Percentiles rank a stretch among this genome's conserved stretches.
These are phyloP conservation scores for Pithys albifrons DNA, from an alignment of 2,113 vertebrate genomes.

Conservation along the genomic window DNA sequence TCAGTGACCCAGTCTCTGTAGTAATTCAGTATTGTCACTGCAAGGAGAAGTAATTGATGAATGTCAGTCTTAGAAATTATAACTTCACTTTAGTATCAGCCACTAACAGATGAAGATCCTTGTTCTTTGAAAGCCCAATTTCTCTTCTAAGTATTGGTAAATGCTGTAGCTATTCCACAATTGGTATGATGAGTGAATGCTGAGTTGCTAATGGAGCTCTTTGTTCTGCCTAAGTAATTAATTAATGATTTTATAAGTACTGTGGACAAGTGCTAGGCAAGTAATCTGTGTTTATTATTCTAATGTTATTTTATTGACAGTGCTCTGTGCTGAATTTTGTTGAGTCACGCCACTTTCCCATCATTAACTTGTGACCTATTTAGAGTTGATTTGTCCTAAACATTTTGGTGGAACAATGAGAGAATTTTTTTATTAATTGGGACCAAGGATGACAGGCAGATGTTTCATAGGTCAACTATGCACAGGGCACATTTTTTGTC, in stretches of 20 bases:
- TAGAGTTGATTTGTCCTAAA: neutral
- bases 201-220: neutral
- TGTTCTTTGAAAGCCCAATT: neutral
- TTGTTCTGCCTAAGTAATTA: slow-evolving; percentile 6
- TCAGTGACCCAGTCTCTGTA: neutral
- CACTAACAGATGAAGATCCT: neutral
- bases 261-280: neutral
- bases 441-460: neutral
- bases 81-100: neutral
- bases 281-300: neutral
- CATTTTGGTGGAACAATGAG: neutral
- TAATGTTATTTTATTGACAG: neutral
- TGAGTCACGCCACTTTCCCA: neutral
- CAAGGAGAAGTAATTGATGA: neutral
- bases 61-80: neutral
- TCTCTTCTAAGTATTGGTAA: neutral
- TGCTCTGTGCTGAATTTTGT: neutral
- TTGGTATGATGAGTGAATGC: neutral
- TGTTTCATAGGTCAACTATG: neutral
- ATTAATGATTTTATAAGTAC: neutral
- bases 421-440: neutral
- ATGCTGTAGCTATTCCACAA: neutral
- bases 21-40: neutral
- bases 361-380: neutral
- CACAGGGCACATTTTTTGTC: neutral